phyloP scores from a whole-genome alignment of 2,113 vertebrate species.

The Brachyistius frenatus region DNA sequence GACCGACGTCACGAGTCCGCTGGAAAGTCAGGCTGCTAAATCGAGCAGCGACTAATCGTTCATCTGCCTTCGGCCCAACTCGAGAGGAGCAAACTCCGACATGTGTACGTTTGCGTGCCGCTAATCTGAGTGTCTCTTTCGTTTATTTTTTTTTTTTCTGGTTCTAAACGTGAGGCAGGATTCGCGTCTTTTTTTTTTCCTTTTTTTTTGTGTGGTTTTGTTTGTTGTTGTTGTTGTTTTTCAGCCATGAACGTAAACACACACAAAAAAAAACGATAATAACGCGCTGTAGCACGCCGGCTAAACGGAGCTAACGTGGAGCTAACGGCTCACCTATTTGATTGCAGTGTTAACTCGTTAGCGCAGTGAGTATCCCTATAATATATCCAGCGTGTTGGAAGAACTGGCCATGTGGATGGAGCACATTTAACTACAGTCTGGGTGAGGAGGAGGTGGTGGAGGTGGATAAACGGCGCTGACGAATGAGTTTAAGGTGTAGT shows the following conservation, averaged over 20 bases:
- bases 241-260: background rate
- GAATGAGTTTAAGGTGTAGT: background rate
- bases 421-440: too few species aligned
- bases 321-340: slow-evolving; percentile 58
- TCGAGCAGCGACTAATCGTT: slow-evolving; percentile 72
- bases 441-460: too few species aligned
- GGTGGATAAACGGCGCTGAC: background rate
- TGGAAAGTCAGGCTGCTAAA: slow-evolving; percentile 67
- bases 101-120: slow-evolving; percentile 6
- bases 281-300: slow-evolving; percentile 14
- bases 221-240: background rate
- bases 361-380: background rate
- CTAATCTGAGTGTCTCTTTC: background rate
- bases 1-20: slow-evolving; percentile 19
- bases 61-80: slow-evolving; percentile 50
- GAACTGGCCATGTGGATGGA: too few species aligned
- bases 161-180: background rate
- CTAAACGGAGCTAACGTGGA: slow-evolving; percentile 29
- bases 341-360: background rate
- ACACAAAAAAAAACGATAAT: background rate
- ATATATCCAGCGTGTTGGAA: too few species aligned
- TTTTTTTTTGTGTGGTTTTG: too few species aligned
- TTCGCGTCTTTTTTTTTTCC: too few species aligned
- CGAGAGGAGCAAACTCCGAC: slow-evolving; percentile 32
- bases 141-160: background rate